Evolutionary conservation across 2,797 vertebrate species (phyloP).

Genomic region (Gallinago nigripennis): DNA sequence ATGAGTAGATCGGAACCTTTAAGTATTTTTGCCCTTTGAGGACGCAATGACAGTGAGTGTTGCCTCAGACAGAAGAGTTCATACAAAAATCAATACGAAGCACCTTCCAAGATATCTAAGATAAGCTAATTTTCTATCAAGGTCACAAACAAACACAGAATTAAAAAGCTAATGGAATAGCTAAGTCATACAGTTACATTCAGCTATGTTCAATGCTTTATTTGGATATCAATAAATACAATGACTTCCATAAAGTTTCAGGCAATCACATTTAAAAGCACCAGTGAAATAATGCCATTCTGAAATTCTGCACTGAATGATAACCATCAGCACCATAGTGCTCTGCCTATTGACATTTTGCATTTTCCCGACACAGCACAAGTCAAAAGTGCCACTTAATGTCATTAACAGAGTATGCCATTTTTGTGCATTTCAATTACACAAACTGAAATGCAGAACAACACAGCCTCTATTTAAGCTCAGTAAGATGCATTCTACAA

Average conservation of each 20-base stretch:
- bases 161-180: too few species aligned
- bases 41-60: not conserved
- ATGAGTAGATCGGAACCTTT: not conserved
- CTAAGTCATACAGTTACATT: not conserved
- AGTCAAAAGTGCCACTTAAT: not conserved
- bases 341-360: not conserved
- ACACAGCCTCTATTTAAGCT: not conserved
- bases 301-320: not conserved
- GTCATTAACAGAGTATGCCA: not conserved
- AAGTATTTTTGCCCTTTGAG: not conserved
- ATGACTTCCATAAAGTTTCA: not conserved
- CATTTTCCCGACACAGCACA: not conserved
- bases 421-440: not conserved
- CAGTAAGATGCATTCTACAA: not conserved
- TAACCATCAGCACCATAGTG: not conserved
- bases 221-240: not conserved
- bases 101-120: not conserved
- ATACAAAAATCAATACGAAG: not conserved
- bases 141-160: not conserved
- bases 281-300: not conserved
- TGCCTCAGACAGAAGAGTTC: not conserved
- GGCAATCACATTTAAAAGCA: not conserved
- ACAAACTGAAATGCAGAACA: not conserved
- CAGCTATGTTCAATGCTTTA: not conserved
- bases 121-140: not conserved